These are phyloP conservation scores for Ageneiosus marmoratus DNA, from an alignment of 2,113 vertebrate genomes.

Conservation along the genomic window DNA sequence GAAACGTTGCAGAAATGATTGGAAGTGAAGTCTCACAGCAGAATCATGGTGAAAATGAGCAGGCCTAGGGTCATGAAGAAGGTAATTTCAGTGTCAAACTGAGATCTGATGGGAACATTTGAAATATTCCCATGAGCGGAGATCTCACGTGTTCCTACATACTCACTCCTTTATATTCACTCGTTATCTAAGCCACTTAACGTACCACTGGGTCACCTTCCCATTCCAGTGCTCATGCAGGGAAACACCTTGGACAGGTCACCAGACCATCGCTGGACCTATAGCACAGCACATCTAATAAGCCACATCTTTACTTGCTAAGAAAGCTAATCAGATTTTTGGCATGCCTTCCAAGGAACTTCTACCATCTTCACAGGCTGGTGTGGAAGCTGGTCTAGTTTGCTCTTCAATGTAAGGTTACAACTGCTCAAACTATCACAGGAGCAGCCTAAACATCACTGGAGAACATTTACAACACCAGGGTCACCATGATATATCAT, in stretches of 20 bases:
- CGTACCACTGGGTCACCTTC: too few species aligned
- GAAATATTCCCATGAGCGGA: too few species aligned
- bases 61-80: neutral
- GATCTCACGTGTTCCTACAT: too few species aligned
- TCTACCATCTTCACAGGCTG: too few species aligned
- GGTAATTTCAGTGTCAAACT: neutral
- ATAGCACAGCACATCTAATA: neutral
- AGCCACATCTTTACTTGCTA: neutral
- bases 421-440: neutral
- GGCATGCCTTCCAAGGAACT: neutral
- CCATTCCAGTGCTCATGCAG: too few species aligned
- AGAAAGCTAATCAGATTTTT: neutral
- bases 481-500: neutral
- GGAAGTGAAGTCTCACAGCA: slow-evolving; percentile 1
- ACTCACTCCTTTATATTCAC: too few species aligned
- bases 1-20: neutral
- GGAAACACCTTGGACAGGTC: too few species aligned
- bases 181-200: too few species aligned
- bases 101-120: too few species aligned
- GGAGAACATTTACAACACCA: neutral
- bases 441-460: neutral
- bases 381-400: too few species aligned
- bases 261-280: neutral
- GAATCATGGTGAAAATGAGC: neutral
- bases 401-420: neutral